Evolutionary conservation across 2,797 vertebrate species (phyloP).

Genomic region (Hippoglossus hippoglossus): DNA sequence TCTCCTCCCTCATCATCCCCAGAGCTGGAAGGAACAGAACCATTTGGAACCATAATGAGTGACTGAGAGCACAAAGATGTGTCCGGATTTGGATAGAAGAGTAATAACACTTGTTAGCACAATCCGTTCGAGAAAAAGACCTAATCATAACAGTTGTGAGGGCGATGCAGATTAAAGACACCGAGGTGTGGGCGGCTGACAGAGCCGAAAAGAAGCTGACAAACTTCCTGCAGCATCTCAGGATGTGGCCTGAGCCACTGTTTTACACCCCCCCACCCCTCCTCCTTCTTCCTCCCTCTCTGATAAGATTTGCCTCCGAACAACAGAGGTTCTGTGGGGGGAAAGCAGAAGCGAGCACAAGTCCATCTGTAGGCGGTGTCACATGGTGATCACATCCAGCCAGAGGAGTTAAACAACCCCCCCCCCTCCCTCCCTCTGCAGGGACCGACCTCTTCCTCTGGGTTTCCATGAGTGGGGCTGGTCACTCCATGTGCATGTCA

Average conservation of each 20-base stretch:
- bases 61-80: neutral
- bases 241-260: neutral
- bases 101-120: too few species aligned
- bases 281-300: neutral
- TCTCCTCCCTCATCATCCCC: conserved; percentile 86
- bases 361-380: conserved; percentile 47
- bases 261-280: neutral
- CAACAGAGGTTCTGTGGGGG: conserved; percentile 53
- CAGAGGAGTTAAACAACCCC: conserved; percentile 16
- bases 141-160: neutral
- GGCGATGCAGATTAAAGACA: neutral
- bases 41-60: neutral
- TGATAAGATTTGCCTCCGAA: conserved; percentile 6
- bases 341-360: conserved; percentile 55
- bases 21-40: conserved; percentile 66
- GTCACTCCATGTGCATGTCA: conserved; percentile 46
- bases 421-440: neutral
- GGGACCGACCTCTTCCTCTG: conserved; percentile 68
- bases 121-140: neutral
- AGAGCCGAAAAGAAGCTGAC: neutral
- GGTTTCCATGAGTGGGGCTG: conserved; percentile 61
- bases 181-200: neutral
- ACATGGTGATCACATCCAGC: conserved; percentile 64
- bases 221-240: conserved; percentile 1
- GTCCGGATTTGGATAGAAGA: neutral